These are phyloP conservation scores for Parauchenoglanis punctatus DNA, from an alignment of 2,797 vertebrate species.

Conservation along the genomic window DNA sequence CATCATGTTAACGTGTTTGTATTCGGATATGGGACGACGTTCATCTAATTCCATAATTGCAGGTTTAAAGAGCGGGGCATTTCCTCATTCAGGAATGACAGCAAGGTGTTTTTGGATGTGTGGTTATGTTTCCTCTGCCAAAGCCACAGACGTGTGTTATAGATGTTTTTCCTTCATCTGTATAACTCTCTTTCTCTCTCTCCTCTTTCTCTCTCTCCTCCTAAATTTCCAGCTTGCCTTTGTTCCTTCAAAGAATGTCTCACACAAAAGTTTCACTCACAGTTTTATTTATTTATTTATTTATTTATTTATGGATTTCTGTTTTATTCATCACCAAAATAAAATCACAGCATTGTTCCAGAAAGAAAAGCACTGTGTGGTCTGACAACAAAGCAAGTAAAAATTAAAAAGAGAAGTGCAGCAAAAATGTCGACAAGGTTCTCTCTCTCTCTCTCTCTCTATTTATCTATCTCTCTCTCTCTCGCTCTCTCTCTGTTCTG, in stretches of 20 bases:
- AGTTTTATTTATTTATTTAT: neutral
- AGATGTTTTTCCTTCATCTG: neutral
- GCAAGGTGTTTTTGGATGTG: neutral
- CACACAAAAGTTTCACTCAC: neutral
- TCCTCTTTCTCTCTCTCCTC: neutral
- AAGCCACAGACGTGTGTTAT: conserved; percentile 12
- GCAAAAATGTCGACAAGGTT: neutral
- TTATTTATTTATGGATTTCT: conserved; percentile 15
- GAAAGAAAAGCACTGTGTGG: conserved; percentile 2
- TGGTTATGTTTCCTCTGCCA: neutral
- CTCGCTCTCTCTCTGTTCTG: neutral
- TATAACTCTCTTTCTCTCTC: neutral
- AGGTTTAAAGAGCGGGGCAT: neutral
- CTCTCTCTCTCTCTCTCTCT: neutral
- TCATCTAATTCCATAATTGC: conserved; percentile 3
- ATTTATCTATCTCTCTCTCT: neutral
- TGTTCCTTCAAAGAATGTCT: neutral
- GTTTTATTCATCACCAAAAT: neutral
- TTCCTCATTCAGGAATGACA: conserved; percentile 2
- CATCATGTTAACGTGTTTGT: neutral
- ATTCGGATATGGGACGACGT: neutral
- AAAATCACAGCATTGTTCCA: conserved; percentile 9
- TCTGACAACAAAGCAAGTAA: conserved; percentile 8
- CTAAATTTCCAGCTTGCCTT: neutral
- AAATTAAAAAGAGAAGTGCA: conserved; percentile 12